These are phyloP conservation scores for Lepus timidus DNA, from an alignment of 2,113 vertebrate genomes.

Conservation along the genomic window DNA sequence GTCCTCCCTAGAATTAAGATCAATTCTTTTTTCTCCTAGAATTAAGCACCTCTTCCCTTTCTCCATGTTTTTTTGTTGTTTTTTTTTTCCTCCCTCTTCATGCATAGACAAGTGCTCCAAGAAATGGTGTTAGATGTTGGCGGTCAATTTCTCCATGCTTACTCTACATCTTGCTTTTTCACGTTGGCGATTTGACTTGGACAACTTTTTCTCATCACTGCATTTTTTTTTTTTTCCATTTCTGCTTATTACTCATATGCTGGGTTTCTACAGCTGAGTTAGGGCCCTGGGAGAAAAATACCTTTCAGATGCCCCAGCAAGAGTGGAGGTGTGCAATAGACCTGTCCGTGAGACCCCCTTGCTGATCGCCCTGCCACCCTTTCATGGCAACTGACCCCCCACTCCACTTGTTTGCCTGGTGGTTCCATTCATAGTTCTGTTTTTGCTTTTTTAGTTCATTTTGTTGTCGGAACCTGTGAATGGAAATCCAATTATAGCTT, in stretches of 20 bases:
- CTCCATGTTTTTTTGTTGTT: background rate
- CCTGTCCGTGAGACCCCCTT: accelerated
- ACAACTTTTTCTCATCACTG: background rate
- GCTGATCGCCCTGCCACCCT: background rate
- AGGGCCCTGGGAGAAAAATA: background rate
- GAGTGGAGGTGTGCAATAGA: background rate
- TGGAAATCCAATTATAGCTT: background rate
- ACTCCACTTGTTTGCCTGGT: background rate
- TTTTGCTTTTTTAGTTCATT: background rate
- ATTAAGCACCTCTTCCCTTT: background rate
- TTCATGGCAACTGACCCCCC: background rate
- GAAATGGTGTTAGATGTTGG: background rate
- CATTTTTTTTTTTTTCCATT: background rate
- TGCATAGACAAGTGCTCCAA: background rate
- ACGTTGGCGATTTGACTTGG: background rate
- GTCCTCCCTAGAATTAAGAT: too few relatives aligned
- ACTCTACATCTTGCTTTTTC: background rate
- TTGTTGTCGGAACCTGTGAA: background rate
- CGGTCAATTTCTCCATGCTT: background rate
- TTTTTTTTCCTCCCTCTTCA: background rate
- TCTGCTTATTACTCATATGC: background rate
- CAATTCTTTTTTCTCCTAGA: background rate
- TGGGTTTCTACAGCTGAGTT: background rate
- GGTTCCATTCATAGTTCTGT: background rate
- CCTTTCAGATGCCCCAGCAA: background rate